Evolutionary conservation across 1,140 invertebrate species (phyloP).

Genomic region (Panagrolaimus sp.): DNA sequence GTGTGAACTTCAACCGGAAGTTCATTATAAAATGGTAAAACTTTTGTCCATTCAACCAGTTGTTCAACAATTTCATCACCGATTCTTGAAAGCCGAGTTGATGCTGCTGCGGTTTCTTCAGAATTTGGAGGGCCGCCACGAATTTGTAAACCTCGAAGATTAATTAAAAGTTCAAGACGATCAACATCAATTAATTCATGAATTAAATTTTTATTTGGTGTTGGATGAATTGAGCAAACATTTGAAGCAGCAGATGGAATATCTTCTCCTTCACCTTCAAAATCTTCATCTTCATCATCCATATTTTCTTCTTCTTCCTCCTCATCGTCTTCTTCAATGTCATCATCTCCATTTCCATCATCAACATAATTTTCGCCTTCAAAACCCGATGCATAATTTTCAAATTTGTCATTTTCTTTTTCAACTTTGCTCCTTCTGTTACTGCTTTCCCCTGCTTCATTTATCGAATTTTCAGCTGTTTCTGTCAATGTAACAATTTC

Average conservation of each 20-base stretch:
- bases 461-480: not conserved
- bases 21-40: conserved; percentile 89
- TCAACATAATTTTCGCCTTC: too few relatives aligned
- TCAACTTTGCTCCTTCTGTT: too few relatives aligned
- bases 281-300: too few relatives aligned
- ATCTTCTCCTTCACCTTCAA: too few relatives aligned
- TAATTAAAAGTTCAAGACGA: conserved; percentile 48
- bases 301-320: too few relatives aligned
- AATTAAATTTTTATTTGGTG: conserved; percentile 19
- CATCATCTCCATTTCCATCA: too few relatives aligned
- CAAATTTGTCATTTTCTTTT: too few relatives aligned
- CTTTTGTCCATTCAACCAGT: conserved; percentile 94
- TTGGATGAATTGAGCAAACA: too few relatives aligned
- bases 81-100: conserved; percentile 48
- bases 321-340: too few relatives aligned
- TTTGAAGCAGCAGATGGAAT: not conserved
- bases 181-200: conserved; percentile 58
- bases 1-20: conserved; percentile 84
- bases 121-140: conserved; percentile 59
- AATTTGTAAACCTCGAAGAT: conserved; percentile 72
- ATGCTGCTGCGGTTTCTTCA: conserved; percentile 27
- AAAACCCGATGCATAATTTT: too few relatives aligned
- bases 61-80: conserved; percentile 67
- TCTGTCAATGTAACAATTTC: not conserved
- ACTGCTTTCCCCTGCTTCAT: conserved; percentile 11